These are phyloP conservation scores for Synchiropus splendidus DNA, from an alignment of 2,113 vertebrate species.

Conservation along the genomic window DNA sequence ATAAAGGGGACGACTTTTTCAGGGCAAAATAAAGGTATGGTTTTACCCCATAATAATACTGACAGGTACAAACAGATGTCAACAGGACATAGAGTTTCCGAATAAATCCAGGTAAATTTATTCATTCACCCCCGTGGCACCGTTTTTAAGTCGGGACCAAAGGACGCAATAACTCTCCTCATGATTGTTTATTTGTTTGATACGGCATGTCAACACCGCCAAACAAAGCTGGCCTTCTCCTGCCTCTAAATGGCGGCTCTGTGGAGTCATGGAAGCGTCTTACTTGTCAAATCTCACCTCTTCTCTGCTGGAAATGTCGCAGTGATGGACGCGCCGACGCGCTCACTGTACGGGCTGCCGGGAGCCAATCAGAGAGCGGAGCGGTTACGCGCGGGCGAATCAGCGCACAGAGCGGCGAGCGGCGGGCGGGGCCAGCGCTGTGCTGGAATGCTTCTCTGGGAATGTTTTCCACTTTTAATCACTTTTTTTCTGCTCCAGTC, in stretches of 20 bases:
- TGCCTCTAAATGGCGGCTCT: slow-evolving; percentile 56
- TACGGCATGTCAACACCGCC: slow-evolving; percentile 55
- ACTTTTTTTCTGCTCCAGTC: slow-evolving; percentile 58
- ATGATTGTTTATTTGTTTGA: slow-evolving; percentile 66
- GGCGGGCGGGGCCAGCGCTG: slow-evolving; percentile 25
- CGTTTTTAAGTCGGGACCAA: too few relatives aligned
- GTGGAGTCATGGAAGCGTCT: slow-evolving; percentile 56
- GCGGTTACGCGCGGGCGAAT: slow-evolving; percentile 44
- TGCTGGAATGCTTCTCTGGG: slow-evolving; percentile 61
- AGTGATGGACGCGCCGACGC: slow-evolving; percentile 36
- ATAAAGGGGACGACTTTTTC: too few relatives aligned
- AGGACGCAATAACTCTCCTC: slow-evolving; percentile 44
- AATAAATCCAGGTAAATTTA: too few relatives aligned
- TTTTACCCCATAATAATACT: too few relatives aligned
- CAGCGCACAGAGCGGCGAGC: not conserved
- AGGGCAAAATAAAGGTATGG: too few relatives aligned
- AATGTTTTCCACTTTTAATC: slow-evolving; percentile 70
- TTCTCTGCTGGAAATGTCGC: slow-evolving; percentile 44
- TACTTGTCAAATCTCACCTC: slow-evolving; percentile 62
- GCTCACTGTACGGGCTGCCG: not conserved
- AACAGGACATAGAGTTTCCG: too few relatives aligned
- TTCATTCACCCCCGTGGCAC: too few relatives aligned
- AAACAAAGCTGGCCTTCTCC: slow-evolving; percentile 58
- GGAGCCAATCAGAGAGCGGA: slow-evolving; percentile 16
- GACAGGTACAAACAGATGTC: too few relatives aligned